These are phyloP conservation scores for Nasonovia ribisnigri DNA, from an alignment of 2,888 invertebrate species.

Conservation along the genomic window DNA sequence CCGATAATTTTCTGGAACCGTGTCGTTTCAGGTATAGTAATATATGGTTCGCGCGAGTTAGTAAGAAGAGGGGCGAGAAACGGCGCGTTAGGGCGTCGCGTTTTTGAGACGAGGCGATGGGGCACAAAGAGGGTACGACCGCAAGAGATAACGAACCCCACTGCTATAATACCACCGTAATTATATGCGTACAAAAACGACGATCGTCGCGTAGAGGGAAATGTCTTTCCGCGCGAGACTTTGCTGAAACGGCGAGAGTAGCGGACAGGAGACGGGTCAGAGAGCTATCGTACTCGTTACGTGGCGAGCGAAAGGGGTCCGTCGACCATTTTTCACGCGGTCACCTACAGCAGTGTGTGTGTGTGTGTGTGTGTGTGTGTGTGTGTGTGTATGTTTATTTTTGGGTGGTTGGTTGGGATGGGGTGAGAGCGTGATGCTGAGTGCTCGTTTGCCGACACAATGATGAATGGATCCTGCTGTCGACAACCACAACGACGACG, in stretches of 20 bases:
- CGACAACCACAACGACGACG: not conserved
- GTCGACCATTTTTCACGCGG: conserved; percentile 52
- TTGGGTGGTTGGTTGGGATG: not conserved
- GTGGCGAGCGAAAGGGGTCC: not conserved
- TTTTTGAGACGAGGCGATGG: not conserved
- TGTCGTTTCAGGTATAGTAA: not conserved
- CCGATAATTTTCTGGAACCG: not conserved
- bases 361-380: too few species aligned
- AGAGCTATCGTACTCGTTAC: not conserved
- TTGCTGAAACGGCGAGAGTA: not conserved
- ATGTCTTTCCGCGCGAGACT: not conserved
- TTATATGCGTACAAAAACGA: conserved; percentile 27
- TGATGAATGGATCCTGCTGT: conserved; percentile 36
- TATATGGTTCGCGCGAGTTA: not conserved
- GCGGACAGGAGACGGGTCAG: not conserved
- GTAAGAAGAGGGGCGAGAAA: not conserved
- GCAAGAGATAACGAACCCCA: conserved; percentile 27
- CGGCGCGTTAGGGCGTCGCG: not conserved
- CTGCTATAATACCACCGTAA: not conserved
- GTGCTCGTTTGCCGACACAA: conserved; percentile 34
- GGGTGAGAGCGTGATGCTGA: not conserved
- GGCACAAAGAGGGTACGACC: not conserved
- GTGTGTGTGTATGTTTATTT: not conserved
- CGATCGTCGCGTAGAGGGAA: not conserved
- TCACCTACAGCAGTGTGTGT: conserved; percentile 11